A percentile compares a stretch with the other conserved stretches of the same genome.
phyloP scores from a whole-genome alignment of 2,797 vertebrate species.

The Gymnothorax reevesii region DNA sequence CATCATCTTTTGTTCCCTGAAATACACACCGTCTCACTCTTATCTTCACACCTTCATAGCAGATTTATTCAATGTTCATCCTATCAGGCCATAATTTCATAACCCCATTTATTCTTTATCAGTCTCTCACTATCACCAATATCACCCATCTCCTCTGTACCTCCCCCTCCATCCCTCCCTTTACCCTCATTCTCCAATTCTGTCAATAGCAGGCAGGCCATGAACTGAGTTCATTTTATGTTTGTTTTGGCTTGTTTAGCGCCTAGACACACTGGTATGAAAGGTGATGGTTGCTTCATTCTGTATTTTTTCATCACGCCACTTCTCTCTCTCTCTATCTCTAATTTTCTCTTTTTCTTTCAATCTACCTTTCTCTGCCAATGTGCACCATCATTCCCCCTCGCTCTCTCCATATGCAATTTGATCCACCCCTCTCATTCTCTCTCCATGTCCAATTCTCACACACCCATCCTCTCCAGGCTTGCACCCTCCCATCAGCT shows the following conservation, averaged over 20 bases:
- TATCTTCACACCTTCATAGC: not conserved
- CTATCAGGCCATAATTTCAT: not conserved
- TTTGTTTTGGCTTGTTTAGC: not conserved
- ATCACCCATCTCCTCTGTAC: not conserved
- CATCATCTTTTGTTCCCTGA: not conserved
- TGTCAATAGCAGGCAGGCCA: not conserved
- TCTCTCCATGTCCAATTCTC: too few species aligned
- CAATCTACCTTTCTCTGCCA: not conserved
- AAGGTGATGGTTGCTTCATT: not conserved
- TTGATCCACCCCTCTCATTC: too few species aligned
- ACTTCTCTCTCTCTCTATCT: not conserved
- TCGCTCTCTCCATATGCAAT: not conserved
- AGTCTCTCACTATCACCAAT: not conserved
- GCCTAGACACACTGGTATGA: not conserved
- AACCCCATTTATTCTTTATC: not conserved
- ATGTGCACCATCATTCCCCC: slow-evolving; percentile 10
- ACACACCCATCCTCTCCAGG: not conserved
- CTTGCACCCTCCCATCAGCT: not conserved
- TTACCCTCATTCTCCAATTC: not conserved
- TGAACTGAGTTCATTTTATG: not conserved
- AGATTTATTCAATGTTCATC: not conserved
- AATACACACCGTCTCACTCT: not conserved
- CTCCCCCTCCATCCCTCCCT: not conserved
- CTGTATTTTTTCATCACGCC: not conserved
- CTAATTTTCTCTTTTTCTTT: not conserved